Percentiles rank a stretch among this genome's conserved stretches.
These are phyloP conservation scores for Antechinus flavipes DNA, from an alignment of 2,113 vertebrate species.

Conservation along the genomic window DNA sequence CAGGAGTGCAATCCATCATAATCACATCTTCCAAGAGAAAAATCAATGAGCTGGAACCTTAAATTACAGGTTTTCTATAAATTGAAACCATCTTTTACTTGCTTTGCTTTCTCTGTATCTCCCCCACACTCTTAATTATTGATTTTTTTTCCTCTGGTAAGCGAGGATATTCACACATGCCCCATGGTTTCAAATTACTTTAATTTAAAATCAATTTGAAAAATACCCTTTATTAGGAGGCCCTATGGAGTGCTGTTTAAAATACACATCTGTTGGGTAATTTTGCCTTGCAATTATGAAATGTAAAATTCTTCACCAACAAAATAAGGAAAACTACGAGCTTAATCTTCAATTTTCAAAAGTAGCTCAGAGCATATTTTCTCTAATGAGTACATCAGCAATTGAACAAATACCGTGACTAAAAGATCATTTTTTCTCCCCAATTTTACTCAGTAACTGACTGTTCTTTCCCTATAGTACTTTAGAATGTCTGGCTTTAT, in stretches of 20 bases:
- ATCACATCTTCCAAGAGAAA: constrained; percentile 54
- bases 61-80: constrained; percentile 52
- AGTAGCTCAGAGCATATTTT: constrained; percentile 48
- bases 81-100: constrained; percentile 46
- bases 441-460: not conserved
- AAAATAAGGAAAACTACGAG: constrained; percentile 58
- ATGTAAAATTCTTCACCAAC: constrained; percentile 61
- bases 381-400: constrained; percentile 49
- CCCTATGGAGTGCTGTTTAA: constrained; percentile 35
- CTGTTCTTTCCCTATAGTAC: constrained; percentile 1
- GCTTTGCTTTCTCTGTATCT: constrained; percentile 53
- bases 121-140: constrained; percentile 51
- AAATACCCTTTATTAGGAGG: constrained; percentile 40
- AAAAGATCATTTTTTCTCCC: constrained; percentile 36
- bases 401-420: constrained; percentile 42
- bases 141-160: constrained; percentile 42
- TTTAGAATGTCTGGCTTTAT: not conserved
- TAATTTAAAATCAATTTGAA: constrained; percentile 65
- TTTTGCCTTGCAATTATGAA: constrained; percentile 63
- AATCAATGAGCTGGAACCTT: constrained; percentile 47
- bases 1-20: constrained; percentile 41
- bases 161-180: constrained; percentile 11
- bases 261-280: constrained; percentile 56
- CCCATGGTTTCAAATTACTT: constrained; percentile 59
- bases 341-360: constrained; percentile 42